phyloP scores from a whole-genome alignment of 1,140 invertebrate species.

The Teleogryllus occipitalis region DNA sequence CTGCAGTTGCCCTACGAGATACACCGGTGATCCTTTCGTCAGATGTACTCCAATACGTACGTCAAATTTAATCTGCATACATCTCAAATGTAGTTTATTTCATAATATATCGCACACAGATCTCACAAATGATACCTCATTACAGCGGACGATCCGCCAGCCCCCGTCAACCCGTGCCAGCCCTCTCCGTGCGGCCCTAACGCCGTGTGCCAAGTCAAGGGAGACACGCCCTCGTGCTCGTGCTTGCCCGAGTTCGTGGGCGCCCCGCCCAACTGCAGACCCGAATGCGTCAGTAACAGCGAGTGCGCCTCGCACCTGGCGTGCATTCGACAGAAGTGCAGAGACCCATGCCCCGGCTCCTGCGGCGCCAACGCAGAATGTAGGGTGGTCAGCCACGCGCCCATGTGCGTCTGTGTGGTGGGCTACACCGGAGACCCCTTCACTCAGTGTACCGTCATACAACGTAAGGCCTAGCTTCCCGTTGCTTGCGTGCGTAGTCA shows the following conservation, averaged over 20 bases:
- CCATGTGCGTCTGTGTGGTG: slow-evolving; percentile 49
- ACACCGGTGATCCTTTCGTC: slow-evolving; percentile 43
- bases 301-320: slow-evolving; percentile 53
- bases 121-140: background rate
- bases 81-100: too few relatives aligned
- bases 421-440: slow-evolving; percentile 54
- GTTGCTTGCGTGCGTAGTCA: background rate
- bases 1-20: slow-evolving; percentile 43
- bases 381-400: slow-evolving; percentile 49
- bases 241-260: slow-evolving; percentile 54
- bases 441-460: slow-evolving; percentile 36
- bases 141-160: slow-evolving; percentile 22
- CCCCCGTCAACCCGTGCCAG: slow-evolving; percentile 31
- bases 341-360: slow-evolving; percentile 53
- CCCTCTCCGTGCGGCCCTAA: slow-evolving; percentile 39
- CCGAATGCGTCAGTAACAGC: slow-evolving; percentile 53
- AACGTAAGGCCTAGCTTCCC: slow-evolving; percentile 28
- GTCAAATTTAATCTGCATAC: background rate
- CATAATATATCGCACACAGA: too few relatives aligned
- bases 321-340: slow-evolving; percentile 53
- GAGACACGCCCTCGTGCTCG: slow-evolving; percentile 50
- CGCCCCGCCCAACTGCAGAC: slow-evolving; percentile 51
- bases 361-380: slow-evolving; percentile 54
- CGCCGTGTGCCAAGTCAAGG: slow-evolving; percentile 45
- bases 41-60: slow-evolving; percentile 24